These are phyloP conservation scores for Psylliodes chrysocephalus DNA, from an alignment of 2,888 invertebrate genomes.

Conservation along the genomic window DNA sequence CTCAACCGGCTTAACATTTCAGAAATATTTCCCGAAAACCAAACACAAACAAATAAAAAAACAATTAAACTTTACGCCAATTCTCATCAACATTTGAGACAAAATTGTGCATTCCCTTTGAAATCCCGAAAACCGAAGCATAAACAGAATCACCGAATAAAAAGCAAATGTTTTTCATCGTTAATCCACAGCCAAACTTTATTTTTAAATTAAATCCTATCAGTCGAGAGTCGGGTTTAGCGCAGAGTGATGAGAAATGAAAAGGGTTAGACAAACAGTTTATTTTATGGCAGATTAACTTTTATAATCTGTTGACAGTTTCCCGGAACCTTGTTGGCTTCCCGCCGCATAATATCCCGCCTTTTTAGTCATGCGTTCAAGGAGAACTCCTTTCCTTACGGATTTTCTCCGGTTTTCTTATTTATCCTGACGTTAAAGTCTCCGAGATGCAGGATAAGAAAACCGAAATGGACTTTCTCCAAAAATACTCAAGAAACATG, in stretches of 20 bases:
- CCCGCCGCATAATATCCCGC: constrained; percentile 49
- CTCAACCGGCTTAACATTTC: not conserved
- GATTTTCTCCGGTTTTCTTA: constrained; percentile 43
- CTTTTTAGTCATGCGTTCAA: constrained; percentile 43
- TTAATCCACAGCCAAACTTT: constrained; percentile 47
- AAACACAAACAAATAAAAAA: constrained; percentile 10
- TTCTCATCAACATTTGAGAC: constrained; percentile 13
- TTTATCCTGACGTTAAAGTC: constrained; percentile 47
- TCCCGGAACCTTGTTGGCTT: constrained; percentile 55
- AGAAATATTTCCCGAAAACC: not conserved
- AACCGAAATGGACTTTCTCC: not conserved
- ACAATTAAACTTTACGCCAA: constrained; percentile 29
- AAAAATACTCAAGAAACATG: no score
- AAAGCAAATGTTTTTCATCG: constrained; percentile 49
- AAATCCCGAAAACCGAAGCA: constrained; percentile 46
- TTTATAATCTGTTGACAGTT: constrained; percentile 62
- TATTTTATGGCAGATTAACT: constrained; percentile 62
- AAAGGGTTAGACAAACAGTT: constrained; percentile 60
- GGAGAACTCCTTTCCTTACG: constrained; percentile 34
- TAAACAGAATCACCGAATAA: constrained; percentile 46
- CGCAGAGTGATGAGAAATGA: constrained; percentile 50
- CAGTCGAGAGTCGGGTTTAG: constrained; percentile 45
- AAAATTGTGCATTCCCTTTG: constrained; percentile 41
- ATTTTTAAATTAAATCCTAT: constrained; percentile 54
- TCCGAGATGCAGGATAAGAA: constrained; percentile 30